These are phyloP conservation scores for Rousettus leschenaultii DNA, from an alignment of 2,113 vertebrate species.

Conservation along the genomic window DNA sequence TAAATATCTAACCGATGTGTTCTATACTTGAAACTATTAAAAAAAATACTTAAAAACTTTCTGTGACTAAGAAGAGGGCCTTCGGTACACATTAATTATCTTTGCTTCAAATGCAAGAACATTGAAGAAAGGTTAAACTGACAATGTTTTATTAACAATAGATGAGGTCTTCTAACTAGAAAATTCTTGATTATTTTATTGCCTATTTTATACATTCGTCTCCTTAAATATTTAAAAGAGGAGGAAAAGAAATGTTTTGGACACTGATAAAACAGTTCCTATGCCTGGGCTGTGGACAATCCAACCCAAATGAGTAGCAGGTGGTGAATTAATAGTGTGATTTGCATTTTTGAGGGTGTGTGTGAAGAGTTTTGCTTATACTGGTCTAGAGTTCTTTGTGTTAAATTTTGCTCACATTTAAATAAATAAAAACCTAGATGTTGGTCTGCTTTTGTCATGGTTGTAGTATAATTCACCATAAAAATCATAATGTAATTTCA, in stretches of 20 bases:
- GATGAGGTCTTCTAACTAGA: not conserved
- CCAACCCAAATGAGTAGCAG: slow-evolving; percentile 27
- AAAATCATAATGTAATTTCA: slow-evolving; percentile 72
- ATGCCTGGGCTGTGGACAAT: not conserved
- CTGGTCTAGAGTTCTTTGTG: not conserved
- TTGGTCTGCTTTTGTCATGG: slow-evolving; percentile 34
- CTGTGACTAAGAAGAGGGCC: not conserved
- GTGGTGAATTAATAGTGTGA: slow-evolving; percentile 33
- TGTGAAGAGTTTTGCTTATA: not conserved
- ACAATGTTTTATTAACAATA: not conserved
- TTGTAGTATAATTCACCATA: slow-evolving; percentile 57
- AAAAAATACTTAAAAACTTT: not conserved
- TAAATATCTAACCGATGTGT: too few relatives aligned
- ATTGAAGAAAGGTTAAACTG: not conserved
- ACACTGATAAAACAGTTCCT: not conserved
- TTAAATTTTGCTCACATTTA: slow-evolving; percentile 36
- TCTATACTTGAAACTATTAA: not conserved
- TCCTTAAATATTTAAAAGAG: not conserved
- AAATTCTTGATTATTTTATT: slow-evolving; percentile 35
- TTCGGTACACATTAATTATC: not conserved
- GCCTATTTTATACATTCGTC: not conserved
- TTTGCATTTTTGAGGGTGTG: slow-evolving; percentile 34
- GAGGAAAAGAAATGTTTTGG: not conserved
- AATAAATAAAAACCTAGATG: slow-evolving; percentile 26
- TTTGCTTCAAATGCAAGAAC: not conserved